Evolutionary conservation across 1,140 invertebrate species (phyloP).

Genomic region (Rhagoletis pomonella): DNA sequence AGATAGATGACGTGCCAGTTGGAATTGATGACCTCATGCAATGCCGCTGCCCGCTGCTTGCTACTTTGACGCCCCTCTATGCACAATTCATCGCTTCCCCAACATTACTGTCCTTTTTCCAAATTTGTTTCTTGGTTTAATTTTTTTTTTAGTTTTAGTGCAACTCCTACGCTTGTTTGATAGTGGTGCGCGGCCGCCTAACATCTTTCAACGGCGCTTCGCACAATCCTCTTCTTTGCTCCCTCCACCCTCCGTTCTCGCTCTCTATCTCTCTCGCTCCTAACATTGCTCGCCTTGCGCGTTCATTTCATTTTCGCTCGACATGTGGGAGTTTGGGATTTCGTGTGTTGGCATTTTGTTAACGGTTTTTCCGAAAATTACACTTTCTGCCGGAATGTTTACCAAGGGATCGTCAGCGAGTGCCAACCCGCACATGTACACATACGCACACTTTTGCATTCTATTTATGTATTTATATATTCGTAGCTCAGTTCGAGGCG

Average conservation of each 20-base stretch:
- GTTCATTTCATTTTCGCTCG: slow-evolving; percentile 45
- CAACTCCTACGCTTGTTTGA: background rate
- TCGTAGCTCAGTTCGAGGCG: slow-evolving; percentile 18
- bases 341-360: slow-evolving; percentile 50
- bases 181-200: background rate
- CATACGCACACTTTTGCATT: background rate
- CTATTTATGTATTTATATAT: background rate
- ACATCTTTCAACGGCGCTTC: slow-evolving; percentile 29
- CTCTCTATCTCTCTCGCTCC: background rate
- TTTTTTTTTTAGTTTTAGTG: slow-evolving; percentile 41
- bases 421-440: background rate
- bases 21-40: slow-evolving; percentile 51
- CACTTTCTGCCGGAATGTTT: slow-evolving; percentile 47
- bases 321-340: slow-evolving; percentile 50
- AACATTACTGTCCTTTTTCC: background rate
- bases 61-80: background rate
- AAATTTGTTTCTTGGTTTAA: background rate
- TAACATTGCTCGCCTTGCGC: background rate
- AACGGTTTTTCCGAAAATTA: slow-evolving; percentile 51
- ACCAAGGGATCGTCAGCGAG: background rate
- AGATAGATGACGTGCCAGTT: slow-evolving; percentile 51
- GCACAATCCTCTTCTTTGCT: background rate
- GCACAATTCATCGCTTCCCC: background rate
- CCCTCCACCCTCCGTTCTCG: too few species aligned
- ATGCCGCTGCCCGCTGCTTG: slow-evolving; percentile 20